phyloP scores from a whole-genome alignment of 2,797 vertebrate genomes.

The Poeciliopsis turneri region DNA sequence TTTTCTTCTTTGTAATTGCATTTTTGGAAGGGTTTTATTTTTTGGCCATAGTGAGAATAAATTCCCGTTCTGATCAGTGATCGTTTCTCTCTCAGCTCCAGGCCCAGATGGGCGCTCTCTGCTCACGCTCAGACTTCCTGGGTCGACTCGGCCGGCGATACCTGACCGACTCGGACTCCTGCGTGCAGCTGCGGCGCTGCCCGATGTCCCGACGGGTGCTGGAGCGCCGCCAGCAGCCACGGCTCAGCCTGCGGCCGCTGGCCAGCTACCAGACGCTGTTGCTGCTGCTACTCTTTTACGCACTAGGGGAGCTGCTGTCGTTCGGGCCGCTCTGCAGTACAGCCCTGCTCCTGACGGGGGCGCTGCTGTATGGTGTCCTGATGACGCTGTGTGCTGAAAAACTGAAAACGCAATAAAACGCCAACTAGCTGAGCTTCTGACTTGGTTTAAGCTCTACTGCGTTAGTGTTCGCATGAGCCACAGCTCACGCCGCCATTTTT shows the following conservation, averaged over 20 bases:
- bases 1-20: no score
- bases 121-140: slow-evolving; percentile 86
- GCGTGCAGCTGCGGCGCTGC: slow-evolving; percentile 62
- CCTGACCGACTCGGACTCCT: slow-evolving; percentile 62
- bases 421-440: neutral
- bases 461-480: neutral
- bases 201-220: slow-evolving; percentile 49
- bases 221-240: slow-evolving; percentile 62
- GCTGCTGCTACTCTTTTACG: slow-evolving; percentile 80
- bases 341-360: slow-evolving; percentile 75
- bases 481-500: neutral
- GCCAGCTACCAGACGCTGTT: slow-evolving; percentile 90
- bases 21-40: no score
- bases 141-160: slow-evolving; percentile 88
- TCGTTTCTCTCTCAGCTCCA: slow-evolving; percentile 81
- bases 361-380: slow-evolving; percentile 83
- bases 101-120: slow-evolving; percentile 83
- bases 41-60: no score
- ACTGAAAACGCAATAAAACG: slow-evolving; percentile 74
- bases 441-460: neutral
- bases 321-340: slow-evolving; percentile 82
- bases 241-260: slow-evolving; percentile 72
- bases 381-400: slow-evolving; percentile 81
- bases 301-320: slow-evolving; percentile 79
- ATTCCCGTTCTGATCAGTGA: neutral